A percentile compares a stretch with the other conserved stretches of the same genome.
These are phyloP conservation scores for Melitaea athalia DNA, from an alignment of 2,888 invertebrate species.

Conservation along the genomic window DNA sequence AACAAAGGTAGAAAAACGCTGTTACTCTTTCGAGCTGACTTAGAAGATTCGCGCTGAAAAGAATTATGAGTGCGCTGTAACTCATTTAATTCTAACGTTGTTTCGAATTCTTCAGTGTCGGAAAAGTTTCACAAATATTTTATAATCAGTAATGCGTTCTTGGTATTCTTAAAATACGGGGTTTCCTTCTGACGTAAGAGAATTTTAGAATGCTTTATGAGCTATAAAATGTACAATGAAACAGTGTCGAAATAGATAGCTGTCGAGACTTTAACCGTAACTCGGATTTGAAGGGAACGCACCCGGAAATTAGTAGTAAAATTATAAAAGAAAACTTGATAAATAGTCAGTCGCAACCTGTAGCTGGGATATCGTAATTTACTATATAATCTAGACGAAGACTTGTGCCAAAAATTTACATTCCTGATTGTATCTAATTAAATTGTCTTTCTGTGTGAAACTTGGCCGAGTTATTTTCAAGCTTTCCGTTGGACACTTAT, in stretches of 20 bases:
- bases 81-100: slow-evolving; percentile 20
- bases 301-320: not conserved
- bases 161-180: slow-evolving; percentile 37
- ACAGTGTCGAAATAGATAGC: slow-evolving; percentile 58
- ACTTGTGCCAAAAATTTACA: slow-evolving; percentile 29
- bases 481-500: not conserved
- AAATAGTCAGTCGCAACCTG: not conserved
- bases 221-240: slow-evolving; percentile 66
- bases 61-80: slow-evolving; percentile 18
- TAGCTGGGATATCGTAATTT: slow-evolving; percentile 24
- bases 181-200: slow-evolving; percentile 36
- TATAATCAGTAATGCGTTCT: slow-evolving; percentile 33
- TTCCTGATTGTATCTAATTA: slow-evolving; percentile 14
- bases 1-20: slow-evolving; percentile 33
- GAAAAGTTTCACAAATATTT: slow-evolving; percentile 29
- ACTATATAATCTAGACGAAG: slow-evolving; percentile 21
- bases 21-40: slow-evolving; percentile 9
- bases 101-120: slow-evolving; percentile 13
- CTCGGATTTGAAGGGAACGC: slow-evolving; percentile 4
- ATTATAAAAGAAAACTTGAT: not conserved
- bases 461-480: slow-evolving; percentile 1
- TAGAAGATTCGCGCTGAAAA: slow-evolving; percentile 13
- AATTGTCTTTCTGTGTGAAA: slow-evolving; percentile 3
- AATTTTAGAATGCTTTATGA: slow-evolving; percentile 64
- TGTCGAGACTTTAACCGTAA: slow-evolving; percentile 54